Conservation (phyloP, 1,140 invertebrate genomes). For the Ctenoplectra terminalis region DNA sequence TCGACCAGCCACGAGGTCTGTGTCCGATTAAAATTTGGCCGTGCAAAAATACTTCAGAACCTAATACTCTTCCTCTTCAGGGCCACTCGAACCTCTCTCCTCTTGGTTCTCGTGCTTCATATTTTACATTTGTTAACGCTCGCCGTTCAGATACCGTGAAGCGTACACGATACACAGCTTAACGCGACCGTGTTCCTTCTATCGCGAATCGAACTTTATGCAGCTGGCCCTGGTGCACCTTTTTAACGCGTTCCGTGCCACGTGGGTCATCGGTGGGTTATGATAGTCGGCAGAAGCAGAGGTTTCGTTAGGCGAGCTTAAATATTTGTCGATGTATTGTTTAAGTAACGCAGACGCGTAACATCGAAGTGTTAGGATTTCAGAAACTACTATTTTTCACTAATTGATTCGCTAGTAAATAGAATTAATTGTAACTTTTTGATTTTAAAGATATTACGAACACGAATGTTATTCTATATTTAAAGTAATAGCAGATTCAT, state of each 20-base stretch:
- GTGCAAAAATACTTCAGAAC: not conserved
- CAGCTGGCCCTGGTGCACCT: not conserved
- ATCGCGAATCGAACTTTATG: not conserved
- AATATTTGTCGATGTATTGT: too few relatives aligned
- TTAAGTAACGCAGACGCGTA: too few relatives aligned
- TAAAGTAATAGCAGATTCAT: too few relatives aligned
- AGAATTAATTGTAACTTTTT: too few relatives aligned
- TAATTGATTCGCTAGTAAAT: too few relatives aligned
- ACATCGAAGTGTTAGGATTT: too few relatives aligned
- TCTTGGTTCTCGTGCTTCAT: constrained; percentile 7
- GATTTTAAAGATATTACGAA: too few relatives aligned
- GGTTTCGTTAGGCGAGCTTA: too few relatives aligned
- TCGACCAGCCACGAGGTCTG: constrained; percentile 6
- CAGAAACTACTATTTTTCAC: too few relatives aligned
- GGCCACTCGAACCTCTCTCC: not conserved
- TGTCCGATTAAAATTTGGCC: constrained; percentile 22
- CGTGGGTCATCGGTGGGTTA: not conserved
- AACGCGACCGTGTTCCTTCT: not conserved
- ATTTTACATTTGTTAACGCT: constrained; percentile 27
- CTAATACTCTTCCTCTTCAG: not conserved
- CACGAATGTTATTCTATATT: too few relatives aligned
- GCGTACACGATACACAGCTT: not conserved
- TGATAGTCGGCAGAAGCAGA: too few relatives aligned
- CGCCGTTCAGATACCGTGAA: not conserved
- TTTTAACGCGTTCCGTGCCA: not conserved